phyloP scores from a whole-genome alignment of 2,888 invertebrate species.

The Dioctria rufipes region DNA sequence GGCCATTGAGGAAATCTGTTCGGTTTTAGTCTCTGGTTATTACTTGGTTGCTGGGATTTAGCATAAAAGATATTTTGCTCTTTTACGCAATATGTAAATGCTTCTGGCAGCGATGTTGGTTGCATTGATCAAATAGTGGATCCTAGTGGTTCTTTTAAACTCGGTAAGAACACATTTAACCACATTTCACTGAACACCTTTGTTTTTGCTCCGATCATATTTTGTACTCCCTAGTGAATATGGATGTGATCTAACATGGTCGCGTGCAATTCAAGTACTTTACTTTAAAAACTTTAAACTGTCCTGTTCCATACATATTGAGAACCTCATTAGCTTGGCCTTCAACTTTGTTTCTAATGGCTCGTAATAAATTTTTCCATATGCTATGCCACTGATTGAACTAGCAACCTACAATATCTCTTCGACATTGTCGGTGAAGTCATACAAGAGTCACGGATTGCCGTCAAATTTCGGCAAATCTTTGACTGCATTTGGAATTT shows the following conservation, averaged over 20 bases:
- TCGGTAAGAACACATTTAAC: not conserved
- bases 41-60: not conserved
- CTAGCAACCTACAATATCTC: too few relatives aligned
- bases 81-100: conserved; percentile 38
- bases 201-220: conserved; percentile 42
- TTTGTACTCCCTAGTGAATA: conserved; percentile 35
- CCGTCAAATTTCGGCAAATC: too few relatives aligned
- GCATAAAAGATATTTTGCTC: conserved; percentile 44
- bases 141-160: conserved; percentile 18
- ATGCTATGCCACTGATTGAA: too few relatives aligned
- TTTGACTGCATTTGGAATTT: too few relatives aligned
- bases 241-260: not conserved
- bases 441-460: too few relatives aligned
- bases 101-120: conserved; percentile 12
- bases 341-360: too few relatives aligned
- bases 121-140: conserved; percentile 29
- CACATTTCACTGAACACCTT: conserved; percentile 13
- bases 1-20: too few relatives aligned
- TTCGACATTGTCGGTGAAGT: too few relatives aligned
- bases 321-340: too few relatives aligned
- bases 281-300: not conserved
- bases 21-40: too few relatives aligned
- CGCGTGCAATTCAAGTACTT: not conserved
- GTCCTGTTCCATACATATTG: too few relatives aligned
- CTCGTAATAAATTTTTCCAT: too few relatives aligned